These are phyloP conservation scores for Potorous gilbertii DNA, from an alignment of 2,797 vertebrate species.

Conservation along the genomic window DNA sequence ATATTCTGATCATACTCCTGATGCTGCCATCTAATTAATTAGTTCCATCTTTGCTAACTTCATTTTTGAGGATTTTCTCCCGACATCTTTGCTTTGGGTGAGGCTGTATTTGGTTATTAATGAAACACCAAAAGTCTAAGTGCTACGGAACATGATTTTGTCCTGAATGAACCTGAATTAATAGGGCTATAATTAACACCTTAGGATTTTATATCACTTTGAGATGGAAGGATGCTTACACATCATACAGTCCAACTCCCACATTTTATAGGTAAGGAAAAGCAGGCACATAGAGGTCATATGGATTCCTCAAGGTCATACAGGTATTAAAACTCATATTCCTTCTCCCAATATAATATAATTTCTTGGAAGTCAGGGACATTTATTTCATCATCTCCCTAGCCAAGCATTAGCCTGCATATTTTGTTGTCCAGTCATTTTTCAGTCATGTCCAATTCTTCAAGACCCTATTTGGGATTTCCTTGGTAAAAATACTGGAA, in stretches of 20 bases:
- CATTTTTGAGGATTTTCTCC: neutral
- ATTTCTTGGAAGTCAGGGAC: neutral
- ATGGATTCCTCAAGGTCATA: neutral
- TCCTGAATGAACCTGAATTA: neutral
- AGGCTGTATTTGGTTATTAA: neutral
- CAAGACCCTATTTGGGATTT: neutral
- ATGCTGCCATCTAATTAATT: constrained; percentile 37
- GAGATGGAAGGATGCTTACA: neutral
- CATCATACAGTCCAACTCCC: neutral
- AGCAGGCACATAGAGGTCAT: neutral
- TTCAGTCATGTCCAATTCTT: neutral
- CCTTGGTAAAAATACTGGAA: neutral
- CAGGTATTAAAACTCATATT: neutral
- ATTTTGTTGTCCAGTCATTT: neutral
- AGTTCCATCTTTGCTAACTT: neutral
- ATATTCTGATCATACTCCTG: neutral
- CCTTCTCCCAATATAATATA: neutral
- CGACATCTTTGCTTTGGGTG: neutral
- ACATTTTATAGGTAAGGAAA: neutral
- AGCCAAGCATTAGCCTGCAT: neutral
- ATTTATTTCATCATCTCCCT: neutral
- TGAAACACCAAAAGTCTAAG: constrained; percentile 11
- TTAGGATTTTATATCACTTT: neutral
- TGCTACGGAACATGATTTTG: neutral
- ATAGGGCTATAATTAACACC: neutral